Evolutionary conservation across 2,888 invertebrate genomes (phyloP).

Genomic region (Nephrotoma guestfalica): DNA sequence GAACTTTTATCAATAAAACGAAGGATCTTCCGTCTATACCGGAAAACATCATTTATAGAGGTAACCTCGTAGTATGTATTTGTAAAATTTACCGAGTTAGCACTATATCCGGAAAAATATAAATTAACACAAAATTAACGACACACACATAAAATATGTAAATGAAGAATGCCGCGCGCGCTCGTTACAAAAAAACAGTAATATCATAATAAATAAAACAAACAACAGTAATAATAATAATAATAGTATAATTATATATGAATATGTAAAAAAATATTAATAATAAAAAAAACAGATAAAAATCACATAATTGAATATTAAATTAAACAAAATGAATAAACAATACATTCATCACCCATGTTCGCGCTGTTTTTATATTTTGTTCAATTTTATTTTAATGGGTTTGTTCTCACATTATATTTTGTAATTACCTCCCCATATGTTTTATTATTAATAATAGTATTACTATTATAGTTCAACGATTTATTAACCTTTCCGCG

Average conservation of each 20-base stretch:
- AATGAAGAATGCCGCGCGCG: neutral
- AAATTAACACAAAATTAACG: neutral
- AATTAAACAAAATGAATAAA: neutral
- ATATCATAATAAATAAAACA: neutral
- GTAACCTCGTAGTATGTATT: too few species aligned
- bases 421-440: neutral
- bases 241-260: neutral
- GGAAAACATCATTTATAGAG: too few species aligned
- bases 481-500: neutral
- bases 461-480: neutral
- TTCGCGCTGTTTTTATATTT: neutral
- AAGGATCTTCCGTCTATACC: too few species aligned
- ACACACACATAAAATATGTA: neutral
- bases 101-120: neutral
- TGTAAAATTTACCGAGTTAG: too few species aligned
- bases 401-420: neutral
- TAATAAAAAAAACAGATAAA: neutral
- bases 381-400: neutral
- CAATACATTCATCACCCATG: neutral
- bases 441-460: neutral
- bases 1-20: too few species aligned
- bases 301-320: neutral
- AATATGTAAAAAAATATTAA: neutral
- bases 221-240: neutral
- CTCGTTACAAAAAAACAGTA: neutral